These are phyloP conservation scores for Gadopsis marmoratus DNA, from an alignment of 2,797 vertebrate genomes.

Conservation along the genomic window DNA sequence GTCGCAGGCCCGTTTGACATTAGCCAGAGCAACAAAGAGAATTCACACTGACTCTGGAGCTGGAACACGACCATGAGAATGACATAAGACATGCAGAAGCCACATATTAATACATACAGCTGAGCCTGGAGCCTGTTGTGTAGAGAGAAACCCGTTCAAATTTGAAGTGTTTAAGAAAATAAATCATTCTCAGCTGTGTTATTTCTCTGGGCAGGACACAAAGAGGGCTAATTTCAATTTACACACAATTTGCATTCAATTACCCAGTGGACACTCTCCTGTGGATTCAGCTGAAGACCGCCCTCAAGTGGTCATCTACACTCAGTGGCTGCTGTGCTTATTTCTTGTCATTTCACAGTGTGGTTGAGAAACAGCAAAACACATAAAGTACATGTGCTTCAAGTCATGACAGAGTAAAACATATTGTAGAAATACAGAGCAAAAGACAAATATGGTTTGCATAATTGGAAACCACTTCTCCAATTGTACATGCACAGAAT, in stretches of 20 bases:
- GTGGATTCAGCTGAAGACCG: slow-evolving; percentile 27
- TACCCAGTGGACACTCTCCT: slow-evolving; percentile 13
- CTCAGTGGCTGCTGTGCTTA: background rate
- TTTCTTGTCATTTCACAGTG: background rate
- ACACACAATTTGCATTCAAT: slow-evolving; percentile 48
- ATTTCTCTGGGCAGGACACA: slow-evolving; percentile 5
- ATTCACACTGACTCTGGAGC: slow-evolving; percentile 34
- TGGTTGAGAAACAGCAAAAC: background rate
- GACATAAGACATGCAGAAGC: slow-evolving; percentile 38
- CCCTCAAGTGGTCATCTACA: slow-evolving; percentile 45
- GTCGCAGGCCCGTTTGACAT: slow-evolving; percentile 59
- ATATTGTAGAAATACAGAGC: background rate
- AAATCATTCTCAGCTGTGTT: slow-evolving; percentile 3
- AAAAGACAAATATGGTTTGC: background rate
- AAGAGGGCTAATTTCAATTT: slow-evolving; percentile 36
- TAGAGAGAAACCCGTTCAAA: background rate
- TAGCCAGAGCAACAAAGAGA: slow-evolving; percentile 58
- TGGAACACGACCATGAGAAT: slow-evolving; percentile 27
- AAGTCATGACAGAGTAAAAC: background rate
- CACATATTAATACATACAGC: slow-evolving; percentile 4
- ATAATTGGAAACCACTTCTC: background rate
- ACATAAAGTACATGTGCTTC: background rate
- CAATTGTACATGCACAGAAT: no score
- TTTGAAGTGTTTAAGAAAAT: background rate
- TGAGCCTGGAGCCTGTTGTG: background rate